These are phyloP conservation scores for Parthenolecanium corni DNA, from an alignment of 2,888 invertebrate species.

Conservation along the genomic window DNA sequence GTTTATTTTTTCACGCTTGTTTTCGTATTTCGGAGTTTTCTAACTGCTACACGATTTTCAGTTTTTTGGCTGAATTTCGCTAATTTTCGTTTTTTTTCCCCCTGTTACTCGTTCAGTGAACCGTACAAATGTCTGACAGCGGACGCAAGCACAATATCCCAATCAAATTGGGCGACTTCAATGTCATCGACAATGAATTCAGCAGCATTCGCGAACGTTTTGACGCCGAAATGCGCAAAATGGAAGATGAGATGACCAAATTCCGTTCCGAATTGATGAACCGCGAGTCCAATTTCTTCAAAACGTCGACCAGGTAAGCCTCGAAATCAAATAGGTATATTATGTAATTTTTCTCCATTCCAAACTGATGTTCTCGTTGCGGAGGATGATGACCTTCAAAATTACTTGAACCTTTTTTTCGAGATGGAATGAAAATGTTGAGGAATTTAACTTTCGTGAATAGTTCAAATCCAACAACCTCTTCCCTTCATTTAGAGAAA, in stretches of 20 bases:
- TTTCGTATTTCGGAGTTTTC: too few species aligned
- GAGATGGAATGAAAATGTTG: too few species aligned
- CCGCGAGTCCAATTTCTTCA: conserved; percentile 83
- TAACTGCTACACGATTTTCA: too few species aligned
- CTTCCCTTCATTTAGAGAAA: too few species aligned
- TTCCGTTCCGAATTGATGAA: conserved; percentile 87
- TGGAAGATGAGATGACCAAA: conserved; percentile 97
- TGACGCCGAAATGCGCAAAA: conserved; percentile 93
- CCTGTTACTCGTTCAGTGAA: not conserved
- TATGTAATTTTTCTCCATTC: not conserved
- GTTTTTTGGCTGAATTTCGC: not conserved
- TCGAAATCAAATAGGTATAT: not conserved
- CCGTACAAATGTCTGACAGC: conserved; percentile 42
- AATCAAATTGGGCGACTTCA: conserved; percentile 85
- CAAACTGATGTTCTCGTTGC: not conserved
- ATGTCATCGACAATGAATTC: conserved; percentile 92
- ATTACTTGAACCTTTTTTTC: not conserved
- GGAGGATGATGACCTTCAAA: too few species aligned
- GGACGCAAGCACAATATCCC: conserved; percentile 79
- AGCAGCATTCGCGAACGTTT: conserved; percentile 89
- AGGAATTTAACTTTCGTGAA: too few species aligned
- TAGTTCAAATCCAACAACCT: too few species aligned
- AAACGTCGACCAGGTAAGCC: conserved; percentile 70
- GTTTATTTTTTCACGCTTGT: too few species aligned
- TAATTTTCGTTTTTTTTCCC: not conserved